Evolutionary conservation across 2,113 vertebrate genomes (phyloP).

Genomic region (Macrotus californicus): DNA sequence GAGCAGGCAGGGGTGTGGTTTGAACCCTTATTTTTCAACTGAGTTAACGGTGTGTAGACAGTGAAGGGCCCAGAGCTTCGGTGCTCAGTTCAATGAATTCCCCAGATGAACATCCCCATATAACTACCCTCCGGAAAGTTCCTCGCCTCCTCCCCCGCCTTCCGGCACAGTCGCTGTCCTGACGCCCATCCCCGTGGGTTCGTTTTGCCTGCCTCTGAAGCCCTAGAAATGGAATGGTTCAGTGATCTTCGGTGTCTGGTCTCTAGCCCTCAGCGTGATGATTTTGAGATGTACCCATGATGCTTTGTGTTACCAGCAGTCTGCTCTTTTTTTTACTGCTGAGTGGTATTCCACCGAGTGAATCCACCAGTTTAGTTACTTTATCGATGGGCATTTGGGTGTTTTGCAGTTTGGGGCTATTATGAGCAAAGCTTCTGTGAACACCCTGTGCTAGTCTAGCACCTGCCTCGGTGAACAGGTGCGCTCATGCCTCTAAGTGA

Average conservation of each 20-base stretch:
- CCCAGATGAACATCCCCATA: not conserved
- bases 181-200: not conserved
- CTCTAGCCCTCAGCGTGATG: not conserved
- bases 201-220: not conserved
- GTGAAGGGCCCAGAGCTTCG: not conserved
- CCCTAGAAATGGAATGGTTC: not conserved
- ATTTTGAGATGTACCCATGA: not conserved
- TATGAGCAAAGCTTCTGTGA: not conserved
- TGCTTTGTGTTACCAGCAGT: not conserved
- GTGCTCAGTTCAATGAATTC: not conserved
- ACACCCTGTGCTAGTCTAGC: not conserved
- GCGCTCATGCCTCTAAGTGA: not conserved
- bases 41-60: not conserved
- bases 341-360: not conserved
- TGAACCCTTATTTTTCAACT: not conserved
- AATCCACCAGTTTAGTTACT: not conserved
- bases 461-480: not conserved
- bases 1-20: not conserved
- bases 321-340: not conserved
- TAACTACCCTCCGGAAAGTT: not conserved
- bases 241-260: not conserved
- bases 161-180: rapidly evolving
- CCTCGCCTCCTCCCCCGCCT: not conserved
- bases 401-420: not conserved
- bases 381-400: not conserved